Base-by-base conservation (phyloP, 2,888 invertebrate species). In the Dryobota labecula region DNA sequence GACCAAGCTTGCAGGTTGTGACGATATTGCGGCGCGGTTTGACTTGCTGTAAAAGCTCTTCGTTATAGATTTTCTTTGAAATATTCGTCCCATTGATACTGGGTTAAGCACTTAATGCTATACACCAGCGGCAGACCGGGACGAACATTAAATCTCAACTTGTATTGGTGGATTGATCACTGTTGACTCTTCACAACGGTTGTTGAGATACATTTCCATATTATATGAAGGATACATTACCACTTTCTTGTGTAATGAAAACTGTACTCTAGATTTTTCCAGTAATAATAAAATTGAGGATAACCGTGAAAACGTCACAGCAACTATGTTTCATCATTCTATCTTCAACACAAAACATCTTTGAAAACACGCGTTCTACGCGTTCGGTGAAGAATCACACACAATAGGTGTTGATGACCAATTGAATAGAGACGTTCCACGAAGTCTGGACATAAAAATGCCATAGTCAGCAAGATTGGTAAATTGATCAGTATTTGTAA, bases 41-140 rank as follows among this genome's bases (percentile, higher is more conserved):
- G 6, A 15, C 2, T 47, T 36, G 27, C 5, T n/a, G 41, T 24
- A 24, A 43, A 33, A 33, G 2, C 18, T 30, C 0, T 11, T 38
- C 38, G 36, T 8, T 38, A 6, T 24, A 18, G 3, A 1, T 27
- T 47, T 9, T 15, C 7, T 33, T 15, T 24, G 3, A 57, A 13
- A 18, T 6, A 57, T 27, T 87, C 89, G 94, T 94, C 94, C 94
- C 92, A 88, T 94, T 94, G 94, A 94, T 94, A 93, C 94, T 94
- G 94, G 92, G 90, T 92, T 90, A 90, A 91, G 92, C 84, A 58
- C 67, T 88, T 64, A 71, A 90, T 94, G 89, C 93, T 93, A 90
- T 93, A 91, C 88, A 89, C 89, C 94, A 90, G 95, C 90, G 95
- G 95, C 95, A 95, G 95, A 91, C 90, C 91, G 92, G 95, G 95